A percentile compares a stretch with the other conserved stretches of the same genome.
phyloP scores from a whole-genome alignment of 2,888 invertebrate genomes.

The Pristionchus entomophagus region DNA sequence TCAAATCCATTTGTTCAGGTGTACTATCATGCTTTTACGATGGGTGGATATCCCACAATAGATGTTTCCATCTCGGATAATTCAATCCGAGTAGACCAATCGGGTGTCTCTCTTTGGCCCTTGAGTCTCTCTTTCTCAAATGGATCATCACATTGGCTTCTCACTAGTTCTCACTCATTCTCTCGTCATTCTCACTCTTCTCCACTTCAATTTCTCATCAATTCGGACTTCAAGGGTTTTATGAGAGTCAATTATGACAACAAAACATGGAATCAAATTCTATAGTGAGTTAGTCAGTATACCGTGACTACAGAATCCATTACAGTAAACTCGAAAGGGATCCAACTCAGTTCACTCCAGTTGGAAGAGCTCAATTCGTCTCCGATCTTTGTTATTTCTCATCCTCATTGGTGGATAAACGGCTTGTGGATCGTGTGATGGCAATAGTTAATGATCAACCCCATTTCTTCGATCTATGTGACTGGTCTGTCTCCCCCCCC shows the following conservation, averaged over 20 bases:
- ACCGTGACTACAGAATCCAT: neutral
- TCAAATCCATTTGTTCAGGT: slow-evolving; percentile 51
- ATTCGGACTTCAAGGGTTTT: slow-evolving; percentile 64
- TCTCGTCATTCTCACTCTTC: neutral
- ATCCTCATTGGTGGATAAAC: neutral
- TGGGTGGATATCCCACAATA: slow-evolving; percentile 61
- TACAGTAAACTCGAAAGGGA: slow-evolving; percentile 47
- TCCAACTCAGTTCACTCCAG: slow-evolving; percentile 58
- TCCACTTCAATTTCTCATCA: slow-evolving; percentile 52
- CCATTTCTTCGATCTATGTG: slow-evolving; percentile 38
- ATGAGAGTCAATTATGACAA: slow-evolving; percentile 65
- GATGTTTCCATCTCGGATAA: slow-evolving; percentile 47
- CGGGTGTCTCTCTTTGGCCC: slow-evolving; percentile 19
- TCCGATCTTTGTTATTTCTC: slow-evolving; percentile 73
- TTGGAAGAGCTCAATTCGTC: slow-evolving; percentile 69
- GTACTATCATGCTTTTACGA: slow-evolving; percentile 61
- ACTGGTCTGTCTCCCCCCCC: slow-evolving; percentile 1
- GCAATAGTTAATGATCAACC: slow-evolving; percentile 16
- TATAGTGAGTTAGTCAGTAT: slow-evolving; percentile 53
- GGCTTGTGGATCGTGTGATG: slow-evolving; percentile 18
- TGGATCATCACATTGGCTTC: slow-evolving; percentile 41
- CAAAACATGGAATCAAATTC: slow-evolving; percentile 61
- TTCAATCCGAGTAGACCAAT: slow-evolving; percentile 27
- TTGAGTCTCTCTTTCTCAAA: slow-evolving; percentile 33
- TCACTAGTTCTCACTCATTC: neutral